Evolutionary conservation across 2,888 invertebrate species (phyloP).

Genomic region (Sisyra terminalis): DNA sequence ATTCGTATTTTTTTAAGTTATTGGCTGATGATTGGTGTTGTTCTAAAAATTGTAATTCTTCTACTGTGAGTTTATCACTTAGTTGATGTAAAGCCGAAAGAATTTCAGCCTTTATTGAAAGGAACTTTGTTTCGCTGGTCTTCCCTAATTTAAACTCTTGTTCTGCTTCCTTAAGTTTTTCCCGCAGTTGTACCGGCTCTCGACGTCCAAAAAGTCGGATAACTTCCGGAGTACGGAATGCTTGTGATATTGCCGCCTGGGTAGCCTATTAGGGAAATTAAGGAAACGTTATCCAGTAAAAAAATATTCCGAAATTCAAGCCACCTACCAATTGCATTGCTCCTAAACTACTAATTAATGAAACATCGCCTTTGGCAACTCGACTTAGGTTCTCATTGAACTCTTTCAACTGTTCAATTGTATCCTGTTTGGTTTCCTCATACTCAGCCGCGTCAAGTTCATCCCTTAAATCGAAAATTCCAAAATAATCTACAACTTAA

Average conservation of each 20-base stretch:
- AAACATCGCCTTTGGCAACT: constrained; percentile 48
- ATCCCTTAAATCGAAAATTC: constrained; percentile 29
- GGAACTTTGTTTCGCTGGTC: constrained; percentile 20
- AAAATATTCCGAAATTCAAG: too few species aligned
- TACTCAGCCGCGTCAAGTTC: constrained; percentile 47
- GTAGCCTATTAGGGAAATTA: constrained; percentile 34
- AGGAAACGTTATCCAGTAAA: too few species aligned
- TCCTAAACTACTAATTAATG: constrained; percentile 44
- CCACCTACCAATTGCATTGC: constrained; percentile 43
- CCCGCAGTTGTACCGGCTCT: constrained; percentile 45
- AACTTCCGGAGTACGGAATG: constrained; percentile 59
- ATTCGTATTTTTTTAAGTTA: constrained; percentile 24
- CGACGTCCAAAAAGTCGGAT: constrained; percentile 54
- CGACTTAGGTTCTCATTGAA: constrained; percentile 44
- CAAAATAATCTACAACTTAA: too few species aligned
- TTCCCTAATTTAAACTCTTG: constrained; percentile 44
- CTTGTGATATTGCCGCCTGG: constrained; percentile 53
- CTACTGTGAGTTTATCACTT: constrained; percentile 30
- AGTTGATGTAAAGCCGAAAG: constrained; percentile 31
- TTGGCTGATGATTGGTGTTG: constrained; percentile 25
- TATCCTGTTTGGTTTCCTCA: constrained; percentile 48
- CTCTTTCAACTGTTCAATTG: constrained; percentile 52
- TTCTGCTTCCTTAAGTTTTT: constrained; percentile 38
- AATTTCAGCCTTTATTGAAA: constrained; percentile 26
- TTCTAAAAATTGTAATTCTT: constrained; percentile 31